phyloP scores from a whole-genome alignment of 2,113 vertebrate species.

The Sphyrna mokarran region DNA sequence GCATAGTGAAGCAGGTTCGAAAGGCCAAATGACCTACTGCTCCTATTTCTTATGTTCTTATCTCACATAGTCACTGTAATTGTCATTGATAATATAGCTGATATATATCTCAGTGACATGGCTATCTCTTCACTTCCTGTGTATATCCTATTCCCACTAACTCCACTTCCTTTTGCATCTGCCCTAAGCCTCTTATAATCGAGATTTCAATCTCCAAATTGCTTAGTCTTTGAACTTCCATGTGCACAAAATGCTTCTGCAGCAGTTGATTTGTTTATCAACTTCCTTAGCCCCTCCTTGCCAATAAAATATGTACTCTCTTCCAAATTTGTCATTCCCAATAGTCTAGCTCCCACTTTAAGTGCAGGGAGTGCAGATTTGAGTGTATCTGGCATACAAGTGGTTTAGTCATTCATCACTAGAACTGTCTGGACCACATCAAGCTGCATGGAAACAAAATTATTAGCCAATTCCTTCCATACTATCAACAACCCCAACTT shows the following conservation, averaged over 20 bases:
- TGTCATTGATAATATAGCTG: not conserved
- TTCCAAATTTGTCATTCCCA: not conserved
- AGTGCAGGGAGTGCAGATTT: not conserved
- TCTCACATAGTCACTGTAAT: not conserved
- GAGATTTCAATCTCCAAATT: not conserved
- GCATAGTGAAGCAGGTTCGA: too few relatives aligned
- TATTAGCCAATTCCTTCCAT: not conserved
- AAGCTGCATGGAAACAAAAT: not conserved
- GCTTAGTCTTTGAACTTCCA: not conserved
- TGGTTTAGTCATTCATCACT: too few relatives aligned
- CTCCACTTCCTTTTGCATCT: not conserved
- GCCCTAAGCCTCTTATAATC: not conserved
- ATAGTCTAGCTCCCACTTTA: not conserved
- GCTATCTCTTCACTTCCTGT: not conserved
- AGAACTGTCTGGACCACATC: too few relatives aligned
- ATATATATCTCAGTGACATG: not conserved
- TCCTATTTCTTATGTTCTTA: too few relatives aligned
- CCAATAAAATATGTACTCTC: not conserved
- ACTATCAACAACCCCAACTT: not conserved
- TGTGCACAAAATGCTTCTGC: too few relatives aligned
- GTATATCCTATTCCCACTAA: not conserved
- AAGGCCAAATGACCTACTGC: too few relatives aligned
- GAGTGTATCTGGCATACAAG: too few relatives aligned
- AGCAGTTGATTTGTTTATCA: not conserved
- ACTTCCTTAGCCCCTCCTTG: not conserved